Percentiles rank a stretch among this genome's conserved stretches.
Evolutionary conservation across 2,888 invertebrate genomes (phyloP).

Genomic region (Conops quadrifasciatus): DNA sequence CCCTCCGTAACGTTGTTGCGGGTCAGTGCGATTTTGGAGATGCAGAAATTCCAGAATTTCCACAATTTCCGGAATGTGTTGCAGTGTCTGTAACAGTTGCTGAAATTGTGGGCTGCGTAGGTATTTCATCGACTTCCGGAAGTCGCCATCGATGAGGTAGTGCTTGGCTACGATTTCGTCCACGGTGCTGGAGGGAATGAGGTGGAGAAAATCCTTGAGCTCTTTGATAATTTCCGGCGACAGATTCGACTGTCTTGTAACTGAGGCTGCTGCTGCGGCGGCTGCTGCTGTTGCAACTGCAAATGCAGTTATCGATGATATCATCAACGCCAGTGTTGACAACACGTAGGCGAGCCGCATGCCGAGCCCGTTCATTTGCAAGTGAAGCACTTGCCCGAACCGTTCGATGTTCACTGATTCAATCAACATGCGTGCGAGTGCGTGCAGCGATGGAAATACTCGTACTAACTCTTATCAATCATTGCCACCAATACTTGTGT

Average conservation of each 20-base stretch:
- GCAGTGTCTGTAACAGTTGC: slow-evolving; percentile 46
- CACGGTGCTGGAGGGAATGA: slow-evolving; percentile 50
- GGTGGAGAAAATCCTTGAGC: slow-evolving; percentile 50
- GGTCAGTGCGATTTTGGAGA: slow-evolving; percentile 34
- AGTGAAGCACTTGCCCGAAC: background rate
- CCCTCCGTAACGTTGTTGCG: background rate
- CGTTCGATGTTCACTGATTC: background rate
- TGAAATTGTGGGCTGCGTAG: slow-evolving; percentile 51
- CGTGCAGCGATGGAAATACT: background rate
- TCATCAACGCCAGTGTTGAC: background rate
- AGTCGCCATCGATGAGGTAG: slow-evolving; percentile 51
- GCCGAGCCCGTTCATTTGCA: too few relatives aligned
- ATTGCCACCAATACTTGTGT: too few relatives aligned
- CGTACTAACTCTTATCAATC: background rate
- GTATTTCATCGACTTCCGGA: slow-evolving; percentile 53
- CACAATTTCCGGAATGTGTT: slow-evolving; percentile 54
- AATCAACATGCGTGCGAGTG: background rate
- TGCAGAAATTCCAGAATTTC: slow-evolving; percentile 54
- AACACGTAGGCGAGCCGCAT: background rate
- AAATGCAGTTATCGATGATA: background rate
- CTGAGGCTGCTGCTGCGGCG: background rate
- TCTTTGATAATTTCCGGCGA: slow-evolving; percentile 56
- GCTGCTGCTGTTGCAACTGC: background rate
- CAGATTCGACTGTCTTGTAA: slow-evolving; percentile 28
- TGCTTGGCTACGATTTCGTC: slow-evolving; percentile 54